phyloP scores from a whole-genome alignment of 2,113 vertebrate species.

The Oceanites oceanicus region DNA sequence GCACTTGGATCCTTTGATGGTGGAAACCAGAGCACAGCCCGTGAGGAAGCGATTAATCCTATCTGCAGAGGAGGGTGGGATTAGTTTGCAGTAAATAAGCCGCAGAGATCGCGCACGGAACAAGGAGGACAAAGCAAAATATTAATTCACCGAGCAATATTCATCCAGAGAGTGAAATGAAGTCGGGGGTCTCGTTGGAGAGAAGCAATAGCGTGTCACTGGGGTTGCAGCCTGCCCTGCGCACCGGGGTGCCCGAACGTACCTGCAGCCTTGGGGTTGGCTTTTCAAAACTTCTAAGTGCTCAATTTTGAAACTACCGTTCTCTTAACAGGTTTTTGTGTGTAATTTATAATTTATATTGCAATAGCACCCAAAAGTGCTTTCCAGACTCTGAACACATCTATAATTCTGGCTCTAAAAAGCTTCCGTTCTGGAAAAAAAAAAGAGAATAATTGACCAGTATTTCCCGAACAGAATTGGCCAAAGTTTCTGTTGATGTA shows the following conservation, averaged over 20 bases:
- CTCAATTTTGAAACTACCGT: background rate
- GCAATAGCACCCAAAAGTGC: constrained; percentile 22
- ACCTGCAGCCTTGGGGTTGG: rapidly evolving
- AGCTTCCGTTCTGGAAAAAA: background rate
- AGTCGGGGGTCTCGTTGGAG: rapidly evolving
- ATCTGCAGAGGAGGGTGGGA: background rate
- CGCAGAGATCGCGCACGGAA: background rate
- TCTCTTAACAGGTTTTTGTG: background rate
- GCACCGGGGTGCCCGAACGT: rapidly evolving
- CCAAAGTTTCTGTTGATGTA: constrained; percentile 3
- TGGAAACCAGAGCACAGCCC: background rate
- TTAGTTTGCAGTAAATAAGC: background rate
- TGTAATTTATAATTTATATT: constrained; percentile 18
- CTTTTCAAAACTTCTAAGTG: background rate
- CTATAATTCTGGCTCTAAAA: constrained; percentile 8
- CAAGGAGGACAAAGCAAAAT: background rate
- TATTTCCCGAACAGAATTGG: background rate
- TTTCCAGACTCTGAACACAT: background rate
- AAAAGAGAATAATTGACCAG: background rate
- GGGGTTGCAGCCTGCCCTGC: background rate
- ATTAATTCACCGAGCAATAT: rapidly evolving
- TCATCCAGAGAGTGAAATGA: background rate
- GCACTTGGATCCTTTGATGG: background rate
- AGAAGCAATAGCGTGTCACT: background rate
- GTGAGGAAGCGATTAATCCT: background rate